Evolutionary conservation across 2,113 vertebrate species (phyloP).

Genomic region (Urocitellus parryii): DNA sequence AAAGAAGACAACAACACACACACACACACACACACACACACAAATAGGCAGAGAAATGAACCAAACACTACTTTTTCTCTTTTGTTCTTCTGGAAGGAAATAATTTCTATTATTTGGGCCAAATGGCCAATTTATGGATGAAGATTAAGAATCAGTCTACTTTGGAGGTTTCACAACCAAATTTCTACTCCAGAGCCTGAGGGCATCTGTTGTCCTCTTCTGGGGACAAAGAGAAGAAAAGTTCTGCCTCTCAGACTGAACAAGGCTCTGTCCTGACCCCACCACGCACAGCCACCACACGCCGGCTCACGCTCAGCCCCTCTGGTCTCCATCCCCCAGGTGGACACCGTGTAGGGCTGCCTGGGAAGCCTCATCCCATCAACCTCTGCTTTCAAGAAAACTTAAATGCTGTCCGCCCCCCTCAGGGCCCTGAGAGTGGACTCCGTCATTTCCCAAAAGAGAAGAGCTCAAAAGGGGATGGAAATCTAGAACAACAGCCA

Average conservation of each 20-base stretch:
- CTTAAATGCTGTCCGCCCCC: background rate
- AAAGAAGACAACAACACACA: background rate
- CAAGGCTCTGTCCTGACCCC: background rate
- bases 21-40: too few relatives aligned
- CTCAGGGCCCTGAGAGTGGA: background rate
- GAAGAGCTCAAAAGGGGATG: background rate
- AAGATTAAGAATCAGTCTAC: background rate
- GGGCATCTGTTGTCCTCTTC: background rate
- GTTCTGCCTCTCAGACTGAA: background rate
- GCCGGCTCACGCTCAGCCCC: background rate
- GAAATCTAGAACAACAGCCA: background rate
- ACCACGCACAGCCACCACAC: background rate
- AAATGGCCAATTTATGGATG: background rate
- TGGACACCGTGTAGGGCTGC: background rate
- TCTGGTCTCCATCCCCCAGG: background rate
- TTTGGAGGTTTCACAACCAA: background rate
- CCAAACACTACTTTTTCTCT: background rate
- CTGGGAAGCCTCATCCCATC: too few relatives aligned
- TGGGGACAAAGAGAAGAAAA: slow-evolving; percentile 16
- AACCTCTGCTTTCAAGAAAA: background rate
- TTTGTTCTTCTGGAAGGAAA: background rate
- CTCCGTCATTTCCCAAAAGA: background rate
- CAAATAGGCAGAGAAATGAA: background rate
- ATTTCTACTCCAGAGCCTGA: too few relatives aligned
- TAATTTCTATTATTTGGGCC: background rate